These are phyloP conservation scores for Antitype chi DNA, from an alignment of 2,888 invertebrate genomes.

Conservation along the genomic window DNA sequence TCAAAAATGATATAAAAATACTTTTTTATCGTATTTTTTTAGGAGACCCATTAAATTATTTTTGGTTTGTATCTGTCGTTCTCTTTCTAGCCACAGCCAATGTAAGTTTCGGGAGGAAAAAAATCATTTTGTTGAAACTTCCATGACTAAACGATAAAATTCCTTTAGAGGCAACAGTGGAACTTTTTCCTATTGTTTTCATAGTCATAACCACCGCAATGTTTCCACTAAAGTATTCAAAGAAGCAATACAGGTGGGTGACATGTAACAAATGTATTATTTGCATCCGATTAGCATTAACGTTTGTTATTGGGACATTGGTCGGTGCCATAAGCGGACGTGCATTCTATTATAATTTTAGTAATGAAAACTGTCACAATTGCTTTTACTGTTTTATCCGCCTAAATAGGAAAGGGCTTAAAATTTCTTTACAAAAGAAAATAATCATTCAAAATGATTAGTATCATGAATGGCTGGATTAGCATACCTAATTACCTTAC, in stretches of 20 bases:
- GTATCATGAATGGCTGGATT: neutral
- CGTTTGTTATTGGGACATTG: conserved; percentile 45
- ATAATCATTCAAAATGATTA: neutral
- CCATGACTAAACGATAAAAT: neutral
- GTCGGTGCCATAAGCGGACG: conserved; percentile 42
- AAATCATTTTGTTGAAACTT: neutral
- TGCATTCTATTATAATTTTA: conserved; percentile 22
- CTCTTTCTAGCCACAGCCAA: neutral
- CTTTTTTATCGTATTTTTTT: neutral
- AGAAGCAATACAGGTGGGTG: conserved; percentile 46
- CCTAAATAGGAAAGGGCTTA: neutral
- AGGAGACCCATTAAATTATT: neutral
- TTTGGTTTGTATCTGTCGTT: neutral
- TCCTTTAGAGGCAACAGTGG: neutral
- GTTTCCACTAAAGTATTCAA: conserved; percentile 28
- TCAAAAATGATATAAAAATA: neutral
- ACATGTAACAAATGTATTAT: conserved; percentile 64
- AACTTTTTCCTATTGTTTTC: conserved; percentile 16
- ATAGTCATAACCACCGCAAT: conserved; percentile 9
- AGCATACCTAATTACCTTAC: no score
- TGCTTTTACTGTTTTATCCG: conserved; percentile 2
- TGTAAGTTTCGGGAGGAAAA: neutral
- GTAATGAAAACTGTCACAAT: conserved; percentile 17
- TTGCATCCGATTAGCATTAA: conserved; percentile 66
- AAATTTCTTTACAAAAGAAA: neutral